Evolutionary conservation across 2,888 invertebrate species (phyloP).

Genomic region (Eumerus sabulonum): DNA sequence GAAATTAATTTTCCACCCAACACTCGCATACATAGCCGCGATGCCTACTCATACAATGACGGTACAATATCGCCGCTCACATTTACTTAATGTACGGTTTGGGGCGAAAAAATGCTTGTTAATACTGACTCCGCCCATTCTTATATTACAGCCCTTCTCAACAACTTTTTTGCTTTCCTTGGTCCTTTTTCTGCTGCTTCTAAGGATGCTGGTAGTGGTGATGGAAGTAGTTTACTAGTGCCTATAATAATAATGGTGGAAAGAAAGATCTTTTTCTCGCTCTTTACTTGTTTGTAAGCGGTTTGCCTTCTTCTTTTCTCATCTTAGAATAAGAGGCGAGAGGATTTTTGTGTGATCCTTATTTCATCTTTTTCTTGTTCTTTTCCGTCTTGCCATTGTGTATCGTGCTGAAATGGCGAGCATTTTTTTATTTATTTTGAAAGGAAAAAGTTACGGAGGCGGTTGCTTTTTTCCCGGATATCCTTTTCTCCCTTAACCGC

Average conservation of each 20-base stretch:
- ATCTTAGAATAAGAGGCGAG: slow-evolving; percentile 32
- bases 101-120: slow-evolving; percentile 45
- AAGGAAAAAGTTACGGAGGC: too few species aligned
- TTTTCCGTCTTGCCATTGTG: slow-evolving; percentile 6
- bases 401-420: too few species aligned
- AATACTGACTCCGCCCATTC: slow-evolving; percentile 66
- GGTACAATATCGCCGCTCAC: slow-evolving; percentile 54
- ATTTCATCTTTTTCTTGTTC: slow-evolving; percentile 19
- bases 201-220: slow-evolving; percentile 21
- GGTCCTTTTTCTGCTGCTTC: slow-evolving; percentile 47
- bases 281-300: slow-evolving; percentile 52
- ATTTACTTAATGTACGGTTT: slow-evolving; percentile 56
- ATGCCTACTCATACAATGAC: slow-evolving; percentile 7
- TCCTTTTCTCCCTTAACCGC: too few species aligned
- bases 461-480: too few species aligned
- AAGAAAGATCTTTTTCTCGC: slow-evolving; percentile 29
- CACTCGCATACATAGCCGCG: slow-evolving; percentile 9
- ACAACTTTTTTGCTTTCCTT: slow-evolving; percentile 45
- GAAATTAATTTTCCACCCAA: background rate
- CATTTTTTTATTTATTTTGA: too few species aligned
- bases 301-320: slow-evolving; percentile 49
- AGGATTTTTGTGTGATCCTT: slow-evolving; percentile 18
- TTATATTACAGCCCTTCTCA: slow-evolving; percentile 62
- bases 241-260: slow-evolving; percentile 13
- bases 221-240: slow-evolving; percentile 20